A percentile compares a stretch with the other conserved stretches of the same genome.
Evolutionary conservation across 2,797 vertebrate species (phyloP).

Genomic region (Crypturellus tataupa): DNA sequence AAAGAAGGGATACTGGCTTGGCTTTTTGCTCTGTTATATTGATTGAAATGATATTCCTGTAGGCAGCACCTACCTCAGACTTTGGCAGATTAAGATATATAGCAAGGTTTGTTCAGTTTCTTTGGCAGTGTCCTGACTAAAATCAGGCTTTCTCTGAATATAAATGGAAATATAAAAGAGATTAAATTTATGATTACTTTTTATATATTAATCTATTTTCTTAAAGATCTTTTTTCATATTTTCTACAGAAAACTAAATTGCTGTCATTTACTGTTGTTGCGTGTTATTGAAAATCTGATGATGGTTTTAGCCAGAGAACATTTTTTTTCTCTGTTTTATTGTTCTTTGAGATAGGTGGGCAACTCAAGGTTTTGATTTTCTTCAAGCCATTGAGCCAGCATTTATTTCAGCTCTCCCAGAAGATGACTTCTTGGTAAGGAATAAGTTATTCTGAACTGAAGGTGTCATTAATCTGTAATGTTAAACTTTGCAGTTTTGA

Average conservation of each 20-base stretch:
- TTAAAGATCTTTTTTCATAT: neutral
- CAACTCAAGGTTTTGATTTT: constrained; percentile 99
- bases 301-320: neutral
- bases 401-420: constrained; percentile 97
- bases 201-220: neutral
- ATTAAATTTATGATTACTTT: neutral
- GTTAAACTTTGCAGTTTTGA: neutral
- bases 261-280: neutral
- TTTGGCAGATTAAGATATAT: neutral
- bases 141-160: neutral
- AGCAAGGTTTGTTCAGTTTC: neutral
- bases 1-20: neutral
- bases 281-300: neutral
- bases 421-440: constrained; percentile 98
- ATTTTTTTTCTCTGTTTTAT: neutral
- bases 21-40: neutral
- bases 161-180: neutral
- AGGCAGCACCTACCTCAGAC: accelerated
- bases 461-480: neutral
- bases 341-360: constrained; percentile 87
- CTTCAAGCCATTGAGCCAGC: constrained; percentile 97
- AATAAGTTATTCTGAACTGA: neutral
- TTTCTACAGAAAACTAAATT: neutral
- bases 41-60: neutral
- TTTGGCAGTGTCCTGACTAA: neutral